Percentiles rank a stretch among this genome's conserved stretches.
Evolutionary conservation across 2,888 invertebrate genomes (phyloP).

Genomic region (Protonemura montana): DNA sequence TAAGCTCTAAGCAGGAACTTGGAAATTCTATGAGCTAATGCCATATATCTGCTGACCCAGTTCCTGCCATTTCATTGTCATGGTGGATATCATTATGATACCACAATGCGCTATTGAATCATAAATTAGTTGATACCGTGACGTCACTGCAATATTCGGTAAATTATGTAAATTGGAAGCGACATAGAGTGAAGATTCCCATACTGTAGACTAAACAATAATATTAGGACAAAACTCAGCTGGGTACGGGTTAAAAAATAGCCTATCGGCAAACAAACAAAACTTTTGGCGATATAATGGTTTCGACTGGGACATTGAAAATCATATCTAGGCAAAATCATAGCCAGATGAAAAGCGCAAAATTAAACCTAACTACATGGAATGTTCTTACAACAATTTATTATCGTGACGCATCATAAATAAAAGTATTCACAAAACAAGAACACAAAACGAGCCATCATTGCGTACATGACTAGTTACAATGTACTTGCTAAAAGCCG

Average conservation of each 20-base stretch:
- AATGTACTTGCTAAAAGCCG: background rate
- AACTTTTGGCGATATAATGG: background rate
- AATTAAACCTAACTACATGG: background rate
- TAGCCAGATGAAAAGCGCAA: background rate
- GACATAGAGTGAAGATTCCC: background rate
- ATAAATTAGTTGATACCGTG: background rate
- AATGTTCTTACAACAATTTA: background rate
- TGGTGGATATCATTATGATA: background rate
- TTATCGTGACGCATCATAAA: background rate
- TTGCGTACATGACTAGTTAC: background rate
- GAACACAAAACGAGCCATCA: background rate
- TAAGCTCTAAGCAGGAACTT: background rate
- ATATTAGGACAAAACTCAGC: background rate
- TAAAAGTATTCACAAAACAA: background rate
- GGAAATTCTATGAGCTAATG: background rate
- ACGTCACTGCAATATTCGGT: constrained; percentile 7
- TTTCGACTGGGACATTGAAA: background rate
- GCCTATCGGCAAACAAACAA: background rate
- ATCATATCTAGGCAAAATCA: too few species aligned
- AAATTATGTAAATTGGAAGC: background rate
- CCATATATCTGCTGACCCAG: background rate
- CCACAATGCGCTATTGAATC: background rate
- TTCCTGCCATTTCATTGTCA: background rate
- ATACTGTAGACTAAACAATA: background rate
- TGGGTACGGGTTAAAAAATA: background rate